phyloP scores from a whole-genome alignment of 37 sponge, comb jelly and placozoan species.

The Bolinopsis microptera region DNA sequence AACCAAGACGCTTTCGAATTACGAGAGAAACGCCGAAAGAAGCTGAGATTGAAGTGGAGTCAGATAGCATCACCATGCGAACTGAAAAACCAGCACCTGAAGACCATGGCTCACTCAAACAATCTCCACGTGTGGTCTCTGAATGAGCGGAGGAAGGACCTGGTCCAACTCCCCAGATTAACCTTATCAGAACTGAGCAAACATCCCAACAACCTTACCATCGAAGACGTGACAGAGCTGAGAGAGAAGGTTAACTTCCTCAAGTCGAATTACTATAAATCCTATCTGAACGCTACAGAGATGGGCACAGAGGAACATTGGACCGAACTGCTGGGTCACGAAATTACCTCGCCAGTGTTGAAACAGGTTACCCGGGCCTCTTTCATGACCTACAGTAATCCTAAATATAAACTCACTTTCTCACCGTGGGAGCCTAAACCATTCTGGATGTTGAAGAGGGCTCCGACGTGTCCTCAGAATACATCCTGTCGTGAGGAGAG shows the following conservation, averaged over 20 bases:
- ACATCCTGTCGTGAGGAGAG: neutral
- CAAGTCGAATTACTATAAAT: slow-evolving; percentile 56
- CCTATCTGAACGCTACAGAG: slow-evolving; percentile 54
- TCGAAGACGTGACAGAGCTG: slow-evolving; percentile 63
- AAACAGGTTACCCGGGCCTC: slow-evolving; percentile 21
- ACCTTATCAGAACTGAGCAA: slow-evolving; percentile 42
- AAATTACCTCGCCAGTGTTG: slow-evolving; percentile 35
- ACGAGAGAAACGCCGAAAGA: slow-evolving; percentile 47
- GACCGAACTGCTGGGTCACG: slow-evolving; percentile 52
- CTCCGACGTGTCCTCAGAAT: neutral
- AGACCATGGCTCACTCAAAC: slow-evolving; percentile 62
- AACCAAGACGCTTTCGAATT: slow-evolving; percentile 54
- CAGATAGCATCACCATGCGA: slow-evolving; percentile 60
- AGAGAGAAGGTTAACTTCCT: slow-evolving; percentile 59
- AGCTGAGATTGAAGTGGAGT: slow-evolving; percentile 3
- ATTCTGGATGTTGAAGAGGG: slow-evolving; percentile 45
- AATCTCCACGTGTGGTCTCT: slow-evolving; percentile 60
- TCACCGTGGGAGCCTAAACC: slow-evolving; percentile 65
- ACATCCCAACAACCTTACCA: slow-evolving; percentile 44
- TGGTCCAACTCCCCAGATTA: slow-evolving; percentile 51
- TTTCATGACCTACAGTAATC: slow-evolving; percentile 60
- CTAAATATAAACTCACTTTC: slow-evolving; percentile 60
- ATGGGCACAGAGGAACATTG: slow-evolving; percentile 63
- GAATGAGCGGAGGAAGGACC: slow-evolving; percentile 46
- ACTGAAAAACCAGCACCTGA: slow-evolving; percentile 35